Evolutionary conservation across 2,888 invertebrate genomes (phyloP).

Genomic region (Perdita meconis): DNA sequence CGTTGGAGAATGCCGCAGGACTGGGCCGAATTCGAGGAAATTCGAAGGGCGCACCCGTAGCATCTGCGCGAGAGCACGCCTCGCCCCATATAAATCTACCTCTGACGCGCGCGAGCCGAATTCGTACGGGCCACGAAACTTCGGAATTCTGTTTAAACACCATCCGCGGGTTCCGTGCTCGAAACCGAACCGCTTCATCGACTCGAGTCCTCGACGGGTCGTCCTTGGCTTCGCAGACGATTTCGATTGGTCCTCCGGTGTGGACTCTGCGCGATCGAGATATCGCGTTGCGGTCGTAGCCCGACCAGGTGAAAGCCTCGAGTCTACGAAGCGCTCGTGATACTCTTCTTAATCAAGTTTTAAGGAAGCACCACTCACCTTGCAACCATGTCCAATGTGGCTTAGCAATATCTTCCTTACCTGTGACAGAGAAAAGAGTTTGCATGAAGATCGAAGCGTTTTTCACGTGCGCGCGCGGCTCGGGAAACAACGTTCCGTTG

Average conservation of each 20-base stretch:
- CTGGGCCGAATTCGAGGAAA: conserved; percentile 63
- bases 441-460: conserved; percentile 35
- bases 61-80: conserved; percentile 67
- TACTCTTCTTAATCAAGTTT: conserved; percentile 48
- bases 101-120: conserved; percentile 35
- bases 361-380: conserved; percentile 80
- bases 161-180: conserved; percentile 1
- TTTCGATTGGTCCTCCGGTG: conserved; percentile 3
- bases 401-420: conserved; percentile 84
- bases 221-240: not conserved
- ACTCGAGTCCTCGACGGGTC: conserved; percentile 29
- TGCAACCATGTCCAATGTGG: conserved; percentile 83
- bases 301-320: not conserved
- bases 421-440: conserved; percentile 77
- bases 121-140: conserved; percentile 28
- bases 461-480: not conserved
- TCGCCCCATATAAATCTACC: conserved; percentile 71
- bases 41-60: conserved; percentile 48
- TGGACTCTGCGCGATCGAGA: not conserved
- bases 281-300: not conserved
- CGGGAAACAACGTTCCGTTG: not conserved
- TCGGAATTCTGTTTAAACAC: conserved; percentile 20
- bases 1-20: conserved; percentile 59
- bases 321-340: conserved; percentile 14
- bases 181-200: conserved; percentile 26